Evolutionary conservation across 2,888 invertebrate genomes (phyloP).

Genomic region (Habroteleia sp.): DNA sequence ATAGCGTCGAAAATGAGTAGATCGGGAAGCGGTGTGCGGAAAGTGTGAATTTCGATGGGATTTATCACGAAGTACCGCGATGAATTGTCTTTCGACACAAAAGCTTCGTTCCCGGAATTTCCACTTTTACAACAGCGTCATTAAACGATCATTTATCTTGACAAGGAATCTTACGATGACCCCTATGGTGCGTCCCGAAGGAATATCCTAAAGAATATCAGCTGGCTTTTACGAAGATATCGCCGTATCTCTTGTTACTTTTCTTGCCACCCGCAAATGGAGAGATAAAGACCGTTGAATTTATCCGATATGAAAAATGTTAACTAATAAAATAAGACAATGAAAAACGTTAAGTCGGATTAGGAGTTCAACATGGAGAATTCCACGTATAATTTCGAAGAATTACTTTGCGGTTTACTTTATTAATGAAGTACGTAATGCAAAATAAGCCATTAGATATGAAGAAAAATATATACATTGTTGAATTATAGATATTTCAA

Average conservation of each 20-base stretch:
- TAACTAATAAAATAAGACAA: slow-evolving; percentile 37
- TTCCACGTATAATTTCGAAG: slow-evolving; percentile 7
- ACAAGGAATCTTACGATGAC: slow-evolving; percentile 44
- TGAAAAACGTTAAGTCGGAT: slow-evolving; percentile 20
- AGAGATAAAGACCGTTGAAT: slow-evolving; percentile 18
- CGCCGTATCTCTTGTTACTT: slow-evolving; percentile 40
- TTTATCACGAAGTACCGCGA: slow-evolving; percentile 45
- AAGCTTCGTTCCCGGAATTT: slow-evolving; percentile 53
- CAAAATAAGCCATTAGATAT: background rate
- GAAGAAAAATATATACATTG: slow-evolving; percentile 4
- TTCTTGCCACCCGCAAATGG: slow-evolving; percentile 3
- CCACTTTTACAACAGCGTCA: slow-evolving; percentile 48
- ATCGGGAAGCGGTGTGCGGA: slow-evolving; percentile 11
- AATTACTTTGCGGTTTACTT: slow-evolving; percentile 4
- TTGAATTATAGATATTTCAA: no score
- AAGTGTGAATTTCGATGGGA: slow-evolving; percentile 31
- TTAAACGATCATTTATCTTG: slow-evolving; percentile 63
- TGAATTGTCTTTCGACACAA: slow-evolving; percentile 57
- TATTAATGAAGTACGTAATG: slow-evolving; percentile 9
- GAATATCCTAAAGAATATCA: slow-evolving; percentile 49
- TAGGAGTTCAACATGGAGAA: background rate
- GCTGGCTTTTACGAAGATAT: slow-evolving; percentile 32
- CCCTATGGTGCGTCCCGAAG: slow-evolving; percentile 22
- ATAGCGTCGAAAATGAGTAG: slow-evolving; percentile 26
- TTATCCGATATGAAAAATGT: slow-evolving; percentile 29